Evolutionary conservation across 2,888 invertebrate genomes (phyloP), one percentile per base, ranked within the genome.

Genomic region (Tipula unca): DNA sequence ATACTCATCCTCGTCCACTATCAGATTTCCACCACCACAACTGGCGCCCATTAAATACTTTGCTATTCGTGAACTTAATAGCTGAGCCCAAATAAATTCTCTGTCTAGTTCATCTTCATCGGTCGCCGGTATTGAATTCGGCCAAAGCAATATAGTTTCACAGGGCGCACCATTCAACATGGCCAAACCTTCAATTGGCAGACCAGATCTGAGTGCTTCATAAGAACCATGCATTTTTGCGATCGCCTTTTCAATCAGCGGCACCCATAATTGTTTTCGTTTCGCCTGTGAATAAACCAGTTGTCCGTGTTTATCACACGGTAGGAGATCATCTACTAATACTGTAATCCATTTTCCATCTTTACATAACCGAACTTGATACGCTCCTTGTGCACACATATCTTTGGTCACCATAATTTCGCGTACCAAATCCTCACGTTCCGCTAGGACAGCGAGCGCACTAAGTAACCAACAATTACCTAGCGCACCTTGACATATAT

Each of bases 401-500:
- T 95, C 95, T 87, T 95, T 93, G 85, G 96, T 96, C 20, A 97
- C 94, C 88, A 99, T 93, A 85, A 99, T 97, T 87, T 97, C 96
- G 87, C 96, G 94, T 0, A 99, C 96, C n/a, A 99, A 92, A 88
- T 98, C 96, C 87, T 98, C 97, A 6, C 98, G 93, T 90, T 99
- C 99, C 0, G 99, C 99, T 54, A 99, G 91, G 29, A 99, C 98
- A 2, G 99, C 98, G 88, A 99, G 91, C 0, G 99, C 98, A 88
- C 98, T 98, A 39, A 99, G 92, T 82, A 99, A 93, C 99, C 99
- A 99, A 91, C 99, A 99, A 91, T 99, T 98, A 85, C 99, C 99
- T 25, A 99, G 92, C 25, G 98, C 96, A 92, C 85, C 98, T 92
- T 99, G 99, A 82, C 97, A 97, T 88, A 99, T 99, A 90, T 99